Evolutionary conservation across 2,113 vertebrate species (phyloP), one percentile per base, ranked within the genome.

Genomic region (Lepus americanus): DNA sequence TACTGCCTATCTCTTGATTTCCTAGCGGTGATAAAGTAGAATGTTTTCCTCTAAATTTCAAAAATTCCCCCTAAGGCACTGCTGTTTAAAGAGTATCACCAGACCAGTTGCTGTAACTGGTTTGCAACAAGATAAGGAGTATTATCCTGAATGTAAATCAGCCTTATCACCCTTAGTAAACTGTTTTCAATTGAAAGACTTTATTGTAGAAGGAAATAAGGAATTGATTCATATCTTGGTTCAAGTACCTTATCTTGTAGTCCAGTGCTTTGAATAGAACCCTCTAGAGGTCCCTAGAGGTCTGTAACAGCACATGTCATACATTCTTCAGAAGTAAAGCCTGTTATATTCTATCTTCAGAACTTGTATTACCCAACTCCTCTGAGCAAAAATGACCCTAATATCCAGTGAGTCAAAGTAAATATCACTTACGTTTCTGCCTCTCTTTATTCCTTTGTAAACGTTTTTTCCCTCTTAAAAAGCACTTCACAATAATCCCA

Each of bases 391-490:
- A 80, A 55, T 23, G 11, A 10, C 63, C 16, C 9, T 77, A 84
- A 69, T 77, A 33, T 78, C 55, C 53, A 36, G 6, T 72, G 31
- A 6, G 25, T 88, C 70, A 72, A 83, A 88, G 53, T 80, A 88
- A 85, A 39, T 85, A 64, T 20, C 55, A 59, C 55, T 59, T 63
- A 31, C 59, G 20, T 81, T 49, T n/a, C 27, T 76, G 85, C 44
- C 53, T 78, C 29, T 49, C 89, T 20, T 55, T 9, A 66, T 39
- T 72, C 49, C 20, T 87, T 51, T 69, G 23, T 39, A 9, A 44
- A 10, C 67, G 49, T 90, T 90, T 95, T 27, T 93, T 66, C 29
- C 23, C 87, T 95, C 49, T 73, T 93, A n/a, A 69, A 73, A 91
- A 61, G 55, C 27, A 81, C 39, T 94, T 76, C 51, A 76, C 39